Evolutionary conservation across 1,140 invertebrate genomes (phyloP).

Genomic region (Marisa cornuarietis): DNA sequence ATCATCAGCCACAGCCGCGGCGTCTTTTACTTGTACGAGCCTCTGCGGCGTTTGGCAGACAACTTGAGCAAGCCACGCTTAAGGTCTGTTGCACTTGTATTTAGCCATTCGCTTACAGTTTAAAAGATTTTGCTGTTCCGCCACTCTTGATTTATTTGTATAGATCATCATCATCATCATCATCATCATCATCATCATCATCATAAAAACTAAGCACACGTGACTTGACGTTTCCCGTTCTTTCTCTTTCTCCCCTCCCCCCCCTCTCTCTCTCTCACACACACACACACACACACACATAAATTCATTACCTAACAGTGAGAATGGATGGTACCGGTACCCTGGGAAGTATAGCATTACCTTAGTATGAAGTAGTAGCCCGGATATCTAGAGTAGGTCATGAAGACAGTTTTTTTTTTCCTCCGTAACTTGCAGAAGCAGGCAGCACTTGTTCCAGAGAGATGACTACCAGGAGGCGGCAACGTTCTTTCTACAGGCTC

Average conservation of each 20-base stretch:
- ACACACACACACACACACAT: background rate
- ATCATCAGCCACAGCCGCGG: slow-evolving; percentile 2
- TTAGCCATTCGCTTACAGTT: background rate
- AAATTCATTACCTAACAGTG: no score
- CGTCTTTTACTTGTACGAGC: slow-evolving; percentile 19
- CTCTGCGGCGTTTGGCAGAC: background rate
- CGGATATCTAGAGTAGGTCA: no score
- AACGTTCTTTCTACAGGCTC: no score
- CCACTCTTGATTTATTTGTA: background rate
- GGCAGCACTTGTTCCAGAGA: no score
- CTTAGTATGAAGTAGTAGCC: no score
- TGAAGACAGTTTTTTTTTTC: no score
- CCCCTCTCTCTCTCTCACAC: slow-evolving; percentile 5
- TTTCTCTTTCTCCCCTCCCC: background rate
- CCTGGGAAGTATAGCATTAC: no score
- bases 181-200: background rate
- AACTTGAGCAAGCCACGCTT: background rate
- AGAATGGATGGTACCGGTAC: no score
- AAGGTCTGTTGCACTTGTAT: background rate
- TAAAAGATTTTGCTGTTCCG: background rate
- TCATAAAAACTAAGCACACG: background rate
- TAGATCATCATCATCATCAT: background rate
- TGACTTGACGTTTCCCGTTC: background rate
- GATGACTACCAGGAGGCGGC: no score
- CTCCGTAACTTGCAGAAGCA: no score